Conservation (phyloP, 2,888 invertebrate genomes). For the Halocaridina rubra region DNA sequence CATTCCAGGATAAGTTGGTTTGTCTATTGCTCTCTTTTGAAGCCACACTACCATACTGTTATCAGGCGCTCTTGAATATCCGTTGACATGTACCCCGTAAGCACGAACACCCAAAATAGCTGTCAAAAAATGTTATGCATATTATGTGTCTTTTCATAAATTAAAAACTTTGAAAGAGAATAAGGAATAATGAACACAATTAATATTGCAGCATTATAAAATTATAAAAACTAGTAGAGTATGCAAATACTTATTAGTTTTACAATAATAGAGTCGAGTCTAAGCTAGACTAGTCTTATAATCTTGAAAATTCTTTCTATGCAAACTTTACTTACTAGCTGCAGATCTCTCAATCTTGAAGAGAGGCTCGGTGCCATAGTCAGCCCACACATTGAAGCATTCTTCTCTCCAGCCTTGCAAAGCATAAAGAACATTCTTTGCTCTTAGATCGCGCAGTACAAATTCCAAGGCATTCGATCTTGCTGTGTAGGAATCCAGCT, state of each 20-base stretch:
- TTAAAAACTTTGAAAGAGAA: too few species aligned
- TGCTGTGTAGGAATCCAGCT: constrained; percentile 50
- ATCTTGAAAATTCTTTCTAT: too few species aligned
- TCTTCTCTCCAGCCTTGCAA: constrained; percentile 94
- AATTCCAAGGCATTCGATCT: constrained; percentile 73
- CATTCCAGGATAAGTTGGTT: constrained; percentile 95
- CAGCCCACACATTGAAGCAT: constrained; percentile 90
- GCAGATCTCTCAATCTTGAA: constrained; percentile 91
- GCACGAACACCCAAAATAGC: constrained; percentile 90
- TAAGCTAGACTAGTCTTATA: too few species aligned
- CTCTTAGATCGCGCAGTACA: constrained; percentile 81
- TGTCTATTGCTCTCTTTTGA: constrained; percentile 88
- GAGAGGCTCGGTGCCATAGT: constrained; percentile 74
- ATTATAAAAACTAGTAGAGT: too few species aligned
- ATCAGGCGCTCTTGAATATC: constrained; percentile 86
- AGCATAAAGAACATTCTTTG: constrained; percentile 82
- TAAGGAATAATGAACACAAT: too few species aligned
- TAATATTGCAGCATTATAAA: too few species aligned
- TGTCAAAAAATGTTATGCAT: too few species aligned
- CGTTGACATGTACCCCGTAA: constrained; percentile 95
- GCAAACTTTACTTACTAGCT: constrained; percentile 81
- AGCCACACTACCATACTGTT: constrained; percentile 89
- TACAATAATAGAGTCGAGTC: too few species aligned
- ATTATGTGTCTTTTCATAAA: too few species aligned
- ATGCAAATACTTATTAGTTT: too few species aligned